Percentiles rank a stretch among this genome's conserved stretches.
phyloP scores from a whole-genome alignment of 2,888 invertebrate genomes.

The Liodrosophila aerea region DNA sequence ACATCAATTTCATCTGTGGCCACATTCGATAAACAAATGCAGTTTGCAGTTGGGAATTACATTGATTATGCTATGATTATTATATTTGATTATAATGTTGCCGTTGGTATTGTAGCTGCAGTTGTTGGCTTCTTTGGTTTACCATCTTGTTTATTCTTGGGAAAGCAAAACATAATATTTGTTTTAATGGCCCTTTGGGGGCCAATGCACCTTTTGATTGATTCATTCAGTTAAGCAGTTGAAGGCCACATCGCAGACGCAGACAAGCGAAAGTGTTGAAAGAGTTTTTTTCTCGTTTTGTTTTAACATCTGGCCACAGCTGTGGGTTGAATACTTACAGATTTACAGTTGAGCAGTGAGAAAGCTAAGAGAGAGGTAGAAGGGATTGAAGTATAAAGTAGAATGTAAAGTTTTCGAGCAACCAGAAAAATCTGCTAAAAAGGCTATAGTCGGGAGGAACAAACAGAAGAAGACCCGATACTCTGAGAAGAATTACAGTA shows the following conservation, averaged over 20 bases:
- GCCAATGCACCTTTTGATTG: conserved; percentile 59
- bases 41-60: conserved; percentile 63
- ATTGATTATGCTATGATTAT: conserved; percentile 72
- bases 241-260: conserved; percentile 38
- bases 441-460: too few species aligned
- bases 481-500: too few species aligned
- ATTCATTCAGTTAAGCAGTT: conserved; percentile 20
- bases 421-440: too few species aligned
- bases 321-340: conserved; percentile 10
- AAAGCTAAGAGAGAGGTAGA: too few species aligned
- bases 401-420: too few species aligned
- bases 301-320: conserved; percentile 42
- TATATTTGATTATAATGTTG: conserved; percentile 49
- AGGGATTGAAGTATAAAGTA: too few species aligned
- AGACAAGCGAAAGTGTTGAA: conserved; percentile 47
- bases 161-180: conserved; percentile 36
- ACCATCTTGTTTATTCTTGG: conserved; percentile 63
- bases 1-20: conserved; percentile 18
- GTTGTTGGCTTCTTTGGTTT: conserved; percentile 11
- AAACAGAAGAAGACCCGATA: too few species aligned
- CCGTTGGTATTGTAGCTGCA: too few species aligned
- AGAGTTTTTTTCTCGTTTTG: conserved; percentile 7
- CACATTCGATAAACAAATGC: conserved; percentile 67
- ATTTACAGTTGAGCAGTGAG: background rate
- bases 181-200: conserved; percentile 23